Conservation (phyloP, 2,888 invertebrate genomes). For the Acheta domesticus region DNA sequence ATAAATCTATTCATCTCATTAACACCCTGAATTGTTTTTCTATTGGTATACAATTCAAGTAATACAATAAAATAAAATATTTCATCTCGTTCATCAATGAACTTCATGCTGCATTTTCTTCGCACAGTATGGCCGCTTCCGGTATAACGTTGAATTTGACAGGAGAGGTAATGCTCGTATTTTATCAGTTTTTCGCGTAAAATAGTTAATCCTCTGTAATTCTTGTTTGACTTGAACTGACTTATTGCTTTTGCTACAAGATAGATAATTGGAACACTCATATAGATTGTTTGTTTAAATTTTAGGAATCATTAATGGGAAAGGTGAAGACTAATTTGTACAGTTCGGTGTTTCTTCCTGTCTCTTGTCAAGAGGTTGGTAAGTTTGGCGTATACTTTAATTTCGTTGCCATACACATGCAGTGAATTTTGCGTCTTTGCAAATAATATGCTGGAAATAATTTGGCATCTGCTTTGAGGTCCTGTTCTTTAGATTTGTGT, state of each 20-base stretch:
- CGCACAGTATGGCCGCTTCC: slow-evolving; percentile 31
- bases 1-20: no score
- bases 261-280: no score
- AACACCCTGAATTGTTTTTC: no score
- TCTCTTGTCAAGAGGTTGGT: slow-evolving; percentile 75
- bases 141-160: slow-evolving; percentile 21
- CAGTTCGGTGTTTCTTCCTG: slow-evolving; percentile 57
- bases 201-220: neutral
- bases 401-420: slow-evolving; percentile 29
- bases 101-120: neutral
- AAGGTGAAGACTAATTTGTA: slow-evolving; percentile 61
- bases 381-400: slow-evolving; percentile 51
- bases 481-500: no score
- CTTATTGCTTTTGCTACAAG: no score
- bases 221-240: no score
- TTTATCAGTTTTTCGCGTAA: neutral
- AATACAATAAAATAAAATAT: no score
- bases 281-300: neutral
- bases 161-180: slow-evolving; percentile 28
- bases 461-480: no score
- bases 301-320: slow-evolving; percentile 50
- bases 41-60: no score
- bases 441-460: neutral
- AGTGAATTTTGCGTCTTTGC: slow-evolving; percentile 12
- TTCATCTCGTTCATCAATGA: neutral